Evolutionary conservation across 1,140 invertebrate species (phyloP), one percentile per base, ranked within the genome.

Genomic region (Trichogramma pretiosum): DNA sequence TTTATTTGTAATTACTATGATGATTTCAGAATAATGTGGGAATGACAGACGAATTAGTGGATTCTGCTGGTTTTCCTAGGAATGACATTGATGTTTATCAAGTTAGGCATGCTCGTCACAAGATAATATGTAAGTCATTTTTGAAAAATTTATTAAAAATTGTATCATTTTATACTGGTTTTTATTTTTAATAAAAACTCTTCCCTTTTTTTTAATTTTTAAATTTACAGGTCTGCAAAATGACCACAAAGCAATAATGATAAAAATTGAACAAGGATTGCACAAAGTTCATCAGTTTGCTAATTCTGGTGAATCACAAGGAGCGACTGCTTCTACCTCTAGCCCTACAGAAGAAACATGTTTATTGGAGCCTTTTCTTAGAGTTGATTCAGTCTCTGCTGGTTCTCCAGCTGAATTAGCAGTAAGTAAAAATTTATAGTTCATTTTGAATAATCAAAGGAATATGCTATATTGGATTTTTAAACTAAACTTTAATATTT

Each of bases 71-170:
- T 2, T 97, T 78, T 73, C 93, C 93, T 1, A 71, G 90, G 34
- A 79, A 78, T 56, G 89, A 93, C 59, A 87, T 98, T 53, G 91
- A 97, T 70, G 81, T 96, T 7, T 90, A 90, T 64, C 83, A 90
- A 75, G 86, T 97, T 1, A 74, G 93, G 46, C 80, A 87, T 66
- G 86, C 91, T 1, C 76, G 91, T 28, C 84, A 92, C 61, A 76
- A 79, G 57, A 92, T 97, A 36, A 90, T 91, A 59, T 91, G 90
- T 89, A 75, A 76, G 78, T n/a, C n/a, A n/a, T n/a, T 79, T 53
- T 53, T 44, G n/a, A 37, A 39, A 37, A 38, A 48, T 14, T 13
- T 46, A n/a, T n/a, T n/a, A n/a, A n/a, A n/a, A n/a, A 13, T 30
- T 17, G 17, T 10, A 22, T 9, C 7, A 14, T 16, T 9, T 23